These are phyloP conservation scores for Bombycilla garrulus DNA, from an alignment of 2,113 vertebrate genomes.

Conservation along the genomic window DNA sequence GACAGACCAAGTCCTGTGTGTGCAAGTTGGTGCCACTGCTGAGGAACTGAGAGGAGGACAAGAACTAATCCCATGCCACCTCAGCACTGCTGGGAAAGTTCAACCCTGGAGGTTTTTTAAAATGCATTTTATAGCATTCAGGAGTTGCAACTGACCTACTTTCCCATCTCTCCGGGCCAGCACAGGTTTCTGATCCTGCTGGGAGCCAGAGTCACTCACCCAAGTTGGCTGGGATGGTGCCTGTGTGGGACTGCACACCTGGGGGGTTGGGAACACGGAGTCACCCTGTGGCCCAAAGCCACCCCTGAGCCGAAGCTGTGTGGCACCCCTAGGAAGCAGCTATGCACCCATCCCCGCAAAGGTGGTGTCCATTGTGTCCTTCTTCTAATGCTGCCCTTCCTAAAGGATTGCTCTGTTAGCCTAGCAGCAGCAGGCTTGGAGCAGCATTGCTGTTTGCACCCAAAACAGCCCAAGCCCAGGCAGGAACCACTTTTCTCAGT, in stretches of 20 bases:
- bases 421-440: neutral
- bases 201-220: accelerated
- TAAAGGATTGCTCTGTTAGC: neutral
- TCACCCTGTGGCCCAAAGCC: neutral
- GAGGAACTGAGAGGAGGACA: neutral
- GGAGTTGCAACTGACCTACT: neutral
- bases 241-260: accelerated
- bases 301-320: neutral
- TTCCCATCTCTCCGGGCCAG: neutral
- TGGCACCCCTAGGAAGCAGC: neutral
- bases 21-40: neutral
- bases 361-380: accelerated
- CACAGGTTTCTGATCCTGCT: neutral
- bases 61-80: neutral
- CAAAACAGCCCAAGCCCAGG: neutral
- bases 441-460: neutral
- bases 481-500: neutral
- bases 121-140: neutral
- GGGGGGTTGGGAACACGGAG: neutral
- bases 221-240: neutral
- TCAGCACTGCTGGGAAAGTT: neutral
- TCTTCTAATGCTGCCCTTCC: neutral
- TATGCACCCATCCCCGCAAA: neutral
- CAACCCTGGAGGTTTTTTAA: neutral
- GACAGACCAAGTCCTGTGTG: neutral